These are phyloP conservation scores for Andrena cerasifolii DNA, from an alignment of 1,140 invertebrate species.

Conservation along the genomic window DNA sequence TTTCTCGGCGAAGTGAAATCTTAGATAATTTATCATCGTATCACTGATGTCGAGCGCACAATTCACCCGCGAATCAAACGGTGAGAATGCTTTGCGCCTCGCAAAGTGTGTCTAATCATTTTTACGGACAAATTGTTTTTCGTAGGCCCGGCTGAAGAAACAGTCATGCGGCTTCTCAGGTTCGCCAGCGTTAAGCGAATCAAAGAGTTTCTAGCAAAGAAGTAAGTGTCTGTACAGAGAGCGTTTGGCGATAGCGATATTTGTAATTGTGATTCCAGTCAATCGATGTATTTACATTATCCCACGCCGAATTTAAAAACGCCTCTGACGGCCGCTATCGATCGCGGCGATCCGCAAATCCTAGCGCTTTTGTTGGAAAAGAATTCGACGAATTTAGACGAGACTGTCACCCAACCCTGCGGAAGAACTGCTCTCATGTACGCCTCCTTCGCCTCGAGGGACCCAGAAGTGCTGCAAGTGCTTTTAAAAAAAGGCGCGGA, in stretches of 20 bases:
- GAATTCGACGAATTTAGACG: constrained; percentile 35
- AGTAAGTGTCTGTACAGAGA: constrained; percentile 32
- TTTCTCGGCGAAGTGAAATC: background rate
- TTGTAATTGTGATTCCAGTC: constrained; percentile 14
- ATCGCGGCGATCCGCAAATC: constrained; percentile 75
- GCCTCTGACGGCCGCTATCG: constrained; percentile 76
- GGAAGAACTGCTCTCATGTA: constrained; percentile 63
- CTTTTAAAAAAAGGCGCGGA: constrained; percentile 61
- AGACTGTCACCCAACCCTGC: constrained; percentile 55
- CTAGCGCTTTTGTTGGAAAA: constrained; percentile 52
- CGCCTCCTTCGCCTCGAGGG: constrained; percentile 46
- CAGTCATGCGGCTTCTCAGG: constrained; percentile 53
- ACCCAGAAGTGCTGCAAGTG: constrained; percentile 53
- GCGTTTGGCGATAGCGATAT: background rate
- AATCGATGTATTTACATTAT: constrained; percentile 60
- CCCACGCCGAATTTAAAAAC: constrained; percentile 69
- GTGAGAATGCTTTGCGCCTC: background rate
- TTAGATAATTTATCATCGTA: background rate
- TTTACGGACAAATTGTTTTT: background rate
- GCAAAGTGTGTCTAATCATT: background rate
- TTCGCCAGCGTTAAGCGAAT: constrained; percentile 50
- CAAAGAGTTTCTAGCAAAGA: constrained; percentile 36
- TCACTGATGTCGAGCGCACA: background rate
- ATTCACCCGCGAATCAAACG: background rate
- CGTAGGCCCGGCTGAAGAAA: constrained; percentile 47